Conservation (phyloP, 2,113 vertebrate genomes). For the Perca fluviatilis region DNA sequence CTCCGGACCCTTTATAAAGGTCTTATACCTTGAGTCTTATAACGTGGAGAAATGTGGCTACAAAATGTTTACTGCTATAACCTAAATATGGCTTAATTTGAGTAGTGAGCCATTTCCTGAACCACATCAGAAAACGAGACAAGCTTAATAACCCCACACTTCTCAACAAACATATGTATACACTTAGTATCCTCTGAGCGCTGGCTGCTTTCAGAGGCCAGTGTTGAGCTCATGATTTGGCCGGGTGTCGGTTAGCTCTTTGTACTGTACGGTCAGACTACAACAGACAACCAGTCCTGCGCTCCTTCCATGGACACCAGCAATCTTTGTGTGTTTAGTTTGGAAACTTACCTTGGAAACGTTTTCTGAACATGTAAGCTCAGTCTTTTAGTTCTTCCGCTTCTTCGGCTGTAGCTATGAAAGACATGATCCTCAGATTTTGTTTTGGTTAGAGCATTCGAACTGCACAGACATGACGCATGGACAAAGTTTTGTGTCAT, state of each 20-base stretch:
- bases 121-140: slow-evolving; percentile 78
- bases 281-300: slow-evolving; percentile 41
- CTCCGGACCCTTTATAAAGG: slow-evolving; percentile 18
- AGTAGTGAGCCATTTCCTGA: slow-evolving; percentile 74
- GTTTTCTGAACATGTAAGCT: slow-evolving; percentile 33
- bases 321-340: slow-evolving; percentile 54
- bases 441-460: slow-evolving; percentile 27
- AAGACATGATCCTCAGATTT: slow-evolving; percentile 22
- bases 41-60: slow-evolving; percentile 56
- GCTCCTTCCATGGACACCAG: slow-evolving; percentile 54
- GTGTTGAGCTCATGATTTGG: slow-evolving; percentile 84
- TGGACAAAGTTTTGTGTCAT: slow-evolving; percentile 9
- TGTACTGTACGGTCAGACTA: slow-evolving; percentile 54
- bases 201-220: slow-evolving; percentile 62
- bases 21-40: slow-evolving; percentile 44
- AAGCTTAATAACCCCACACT: slow-evolving; percentile 71
- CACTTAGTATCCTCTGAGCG: slow-evolving; percentile 67
- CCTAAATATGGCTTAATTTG: slow-evolving; percentile 70
- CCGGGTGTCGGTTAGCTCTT: slow-evolving; percentile 72
- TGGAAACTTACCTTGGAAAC: slow-evolving; percentile 68
- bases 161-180: slow-evolving; percentile 78
- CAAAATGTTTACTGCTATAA: slow-evolving; percentile 73
- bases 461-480: slow-evolving; percentile 13
- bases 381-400: slow-evolving; percentile 31
- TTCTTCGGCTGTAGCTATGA: slow-evolving; percentile 38